Conservation (phyloP, 2,113 vertebrate species). For the Jaculus jaculus region DNA sequence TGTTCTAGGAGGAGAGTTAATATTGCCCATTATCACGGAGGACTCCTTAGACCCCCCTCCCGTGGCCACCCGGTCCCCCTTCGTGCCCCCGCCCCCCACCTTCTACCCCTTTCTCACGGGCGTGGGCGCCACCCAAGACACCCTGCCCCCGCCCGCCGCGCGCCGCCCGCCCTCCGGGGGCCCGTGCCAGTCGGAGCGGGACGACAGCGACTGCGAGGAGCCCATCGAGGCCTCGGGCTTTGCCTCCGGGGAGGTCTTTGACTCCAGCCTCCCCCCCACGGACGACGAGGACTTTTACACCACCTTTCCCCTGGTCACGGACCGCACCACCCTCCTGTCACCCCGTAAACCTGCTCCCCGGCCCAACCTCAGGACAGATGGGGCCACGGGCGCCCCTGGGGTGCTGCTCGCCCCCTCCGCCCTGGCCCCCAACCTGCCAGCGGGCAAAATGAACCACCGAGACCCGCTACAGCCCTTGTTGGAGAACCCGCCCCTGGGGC, state of each 20-base stretch:
- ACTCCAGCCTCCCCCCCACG: slow-evolving; percentile 90
- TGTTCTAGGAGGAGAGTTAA: slow-evolving; percentile 94
- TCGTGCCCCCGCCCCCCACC: slow-evolving; percentile 93
- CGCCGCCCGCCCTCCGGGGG: slow-evolving; percentile 79
- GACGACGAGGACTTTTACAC: slow-evolving; percentile 97
- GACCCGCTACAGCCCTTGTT: slow-evolving; percentile 82
- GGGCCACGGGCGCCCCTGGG: slow-evolving; percentile 83
- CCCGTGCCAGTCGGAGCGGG: slow-evolving; percentile 93
- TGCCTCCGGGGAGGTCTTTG: slow-evolving; percentile 92
- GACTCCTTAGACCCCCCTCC: slow-evolving; percentile 96
- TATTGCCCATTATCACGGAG: slow-evolving; percentile 97
- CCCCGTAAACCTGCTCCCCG: slow-evolving; percentile 85
- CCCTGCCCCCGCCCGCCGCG: slow-evolving; percentile 81
- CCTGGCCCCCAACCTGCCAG: slow-evolving; percentile 89
- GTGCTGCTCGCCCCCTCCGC: slow-evolving; percentile 85
- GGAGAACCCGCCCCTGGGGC: slow-evolving; percentile 91
- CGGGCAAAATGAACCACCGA: slow-evolving; percentile 96
- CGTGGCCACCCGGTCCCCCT: slow-evolving; percentile 93
- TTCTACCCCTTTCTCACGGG: slow-evolving; percentile 92
- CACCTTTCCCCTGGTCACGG: slow-evolving; percentile 94
- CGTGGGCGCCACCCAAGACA: slow-evolving; percentile 94
- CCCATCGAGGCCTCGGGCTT: slow-evolving; percentile 94
- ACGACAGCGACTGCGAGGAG: slow-evolving; percentile 93
- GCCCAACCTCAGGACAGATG: slow-evolving; percentile 85
- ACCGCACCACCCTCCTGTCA: slow-evolving; percentile 92